phyloP scores from a whole-genome alignment of 2,888 invertebrate species.

The Parnassius orleans region DNA sequence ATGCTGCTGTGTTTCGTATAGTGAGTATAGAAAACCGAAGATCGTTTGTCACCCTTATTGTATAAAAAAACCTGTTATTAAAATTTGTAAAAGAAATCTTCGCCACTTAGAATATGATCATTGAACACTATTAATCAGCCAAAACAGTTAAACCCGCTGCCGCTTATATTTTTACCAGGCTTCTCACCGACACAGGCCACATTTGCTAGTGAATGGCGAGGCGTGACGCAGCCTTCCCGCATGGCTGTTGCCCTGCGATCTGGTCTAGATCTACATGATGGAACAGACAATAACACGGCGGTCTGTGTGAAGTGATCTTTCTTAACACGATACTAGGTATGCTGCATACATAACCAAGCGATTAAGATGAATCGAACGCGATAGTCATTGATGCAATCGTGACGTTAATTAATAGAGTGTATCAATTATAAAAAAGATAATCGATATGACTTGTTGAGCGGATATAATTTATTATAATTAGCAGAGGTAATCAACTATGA shows the following conservation, averaged over 20 bases:
- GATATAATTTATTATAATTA: no score
- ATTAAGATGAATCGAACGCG: constrained; percentile 2
- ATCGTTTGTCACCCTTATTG: no score
- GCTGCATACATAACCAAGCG: neutral
- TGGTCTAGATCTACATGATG: constrained; percentile 25
- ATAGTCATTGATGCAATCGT: neutral
- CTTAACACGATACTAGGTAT: constrained; percentile 12
- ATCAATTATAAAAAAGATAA: neutral
- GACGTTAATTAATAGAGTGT: neutral
- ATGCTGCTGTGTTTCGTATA: no score
- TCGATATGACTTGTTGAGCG: neutral
- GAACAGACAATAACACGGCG: constrained; percentile 20
- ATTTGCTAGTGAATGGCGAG: constrained; percentile 39
- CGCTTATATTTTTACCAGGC: constrained; percentile 23
- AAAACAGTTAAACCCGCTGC: constrained; percentile 16
- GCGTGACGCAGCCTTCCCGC: constrained; percentile 37
- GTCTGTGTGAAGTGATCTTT: constrained; percentile 15
- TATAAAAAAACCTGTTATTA: no score
- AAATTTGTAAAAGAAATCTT: no score
- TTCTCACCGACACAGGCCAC: constrained; percentile 14
- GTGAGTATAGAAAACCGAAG: no score
- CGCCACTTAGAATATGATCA: no score
- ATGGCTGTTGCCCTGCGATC: constrained; percentile 26
- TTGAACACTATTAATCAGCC: neutral
- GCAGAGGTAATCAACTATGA: no score